Base-by-base conservation (phyloP, 2,888 invertebrate genomes). In the Syrphus vitripennis region DNA sequence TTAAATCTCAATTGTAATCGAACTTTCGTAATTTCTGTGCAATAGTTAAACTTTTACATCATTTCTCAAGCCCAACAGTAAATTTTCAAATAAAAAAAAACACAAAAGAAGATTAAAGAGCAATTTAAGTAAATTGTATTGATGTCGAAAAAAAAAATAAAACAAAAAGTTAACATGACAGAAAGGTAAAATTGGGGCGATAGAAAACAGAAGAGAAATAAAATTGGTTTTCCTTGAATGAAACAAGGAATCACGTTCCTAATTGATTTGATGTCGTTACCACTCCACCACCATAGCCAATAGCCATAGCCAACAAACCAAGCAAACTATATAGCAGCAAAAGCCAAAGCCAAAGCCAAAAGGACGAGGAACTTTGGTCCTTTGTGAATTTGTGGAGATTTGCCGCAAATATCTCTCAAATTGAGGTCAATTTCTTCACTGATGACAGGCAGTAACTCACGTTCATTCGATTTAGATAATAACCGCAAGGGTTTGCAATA, bases 401-500 rank as follows among this genome's bases (percentile, higher is more conserved):
- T 84, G 57, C 83, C 80, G 29, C 75, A 84, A 80, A 84, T 80
- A 80, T 76, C 84, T 76, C 81, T 72, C 76, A 76, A 83, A 50
- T 84, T 80, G 81, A 76, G 84, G 80, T 81, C 80, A 84, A 77
- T 84, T 81, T 69, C 81, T 67, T 69, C 71, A 80, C 67, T 76
- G 76, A 84, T 69, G 81, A 76, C 80, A 76, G 79, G 80, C 81
- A 79, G 83, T 83, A 83, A 75, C 74, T 79, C 83, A 84, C 72
- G 81, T 84, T 81, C 81, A 77, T 81, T 84, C 74, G 83, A 83
- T 83, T 83, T 75, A 84, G 80, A 84, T 84, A 84, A 84, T 84
- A 80, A 76, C 78, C 74, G 59, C 37, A 75, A 67, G 57, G 59
- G 59, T 75, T 59, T 69, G 48, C 50, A 67, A 21, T 50, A 67